A percentile compares a stretch with the other conserved stretches of the same genome.
Evolutionary conservation across 2,113 vertebrate species (phyloP).

Genomic region (Stictonetta naevosa): DNA sequence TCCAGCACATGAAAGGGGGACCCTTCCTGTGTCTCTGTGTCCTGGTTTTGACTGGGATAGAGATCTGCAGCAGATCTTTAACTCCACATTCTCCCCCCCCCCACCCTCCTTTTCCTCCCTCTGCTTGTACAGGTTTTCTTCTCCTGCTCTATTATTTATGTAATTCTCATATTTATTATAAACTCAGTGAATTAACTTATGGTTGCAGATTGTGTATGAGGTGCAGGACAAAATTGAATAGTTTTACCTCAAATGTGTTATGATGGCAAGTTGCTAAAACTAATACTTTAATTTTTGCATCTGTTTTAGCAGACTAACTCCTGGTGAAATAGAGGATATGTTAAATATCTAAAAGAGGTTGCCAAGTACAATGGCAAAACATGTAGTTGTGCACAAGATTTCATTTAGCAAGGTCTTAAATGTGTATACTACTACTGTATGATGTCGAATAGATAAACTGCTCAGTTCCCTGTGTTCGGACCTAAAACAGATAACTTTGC

Average conservation of each 20-base stretch:
- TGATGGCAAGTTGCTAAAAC: neutral
- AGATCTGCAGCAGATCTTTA: neutral
- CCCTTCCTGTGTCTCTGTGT: neutral
- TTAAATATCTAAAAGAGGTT: neutral
- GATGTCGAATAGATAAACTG: neutral
- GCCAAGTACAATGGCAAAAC: neutral
- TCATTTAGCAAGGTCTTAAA: neutral
- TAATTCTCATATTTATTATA: neutral
- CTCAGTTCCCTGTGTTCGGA: neutral
- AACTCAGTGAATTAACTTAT: neutral
- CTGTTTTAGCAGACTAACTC: neutral
- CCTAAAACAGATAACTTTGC: neutral
- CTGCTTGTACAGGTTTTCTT: neutral
- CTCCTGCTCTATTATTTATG: neutral
- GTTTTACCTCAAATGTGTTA: neutral
- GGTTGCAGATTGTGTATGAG: neutral
- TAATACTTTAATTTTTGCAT: neutral
- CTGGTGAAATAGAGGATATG: neutral
- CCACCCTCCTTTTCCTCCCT: neutral
- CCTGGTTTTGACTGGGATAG: no score
- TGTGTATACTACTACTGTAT: neutral
- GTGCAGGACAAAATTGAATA: neutral
- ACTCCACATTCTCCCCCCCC: neutral
- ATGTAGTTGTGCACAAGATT: neutral
- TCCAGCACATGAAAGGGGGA: neutral